These are phyloP conservation scores for Whitmania pigra DNA, from an alignment of 1,140 invertebrate species.

Conservation along the genomic window DNA sequence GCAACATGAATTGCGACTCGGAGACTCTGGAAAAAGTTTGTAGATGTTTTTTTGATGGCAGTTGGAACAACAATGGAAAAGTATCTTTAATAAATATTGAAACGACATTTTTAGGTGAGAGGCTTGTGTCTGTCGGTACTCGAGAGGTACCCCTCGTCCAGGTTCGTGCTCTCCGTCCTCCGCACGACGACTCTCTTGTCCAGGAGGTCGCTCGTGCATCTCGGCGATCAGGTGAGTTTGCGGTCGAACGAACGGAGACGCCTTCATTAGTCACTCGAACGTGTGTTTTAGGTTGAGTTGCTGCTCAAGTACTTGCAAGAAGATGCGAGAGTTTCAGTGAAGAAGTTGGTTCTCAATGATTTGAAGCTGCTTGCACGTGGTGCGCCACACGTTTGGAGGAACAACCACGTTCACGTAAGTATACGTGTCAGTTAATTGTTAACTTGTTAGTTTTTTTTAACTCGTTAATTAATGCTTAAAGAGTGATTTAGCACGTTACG, in stretches of 20 bases:
- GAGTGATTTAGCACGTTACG: too few relatives aligned
- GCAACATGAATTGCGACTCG: constrained; percentile 85
- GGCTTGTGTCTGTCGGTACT: constrained; percentile 66
- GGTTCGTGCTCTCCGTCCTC: constrained; percentile 72
- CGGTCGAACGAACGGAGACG: not conserved
- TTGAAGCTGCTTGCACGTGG: constrained; percentile 57
- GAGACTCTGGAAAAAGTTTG: constrained; percentile 60
- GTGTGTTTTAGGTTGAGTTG: constrained; percentile 44
- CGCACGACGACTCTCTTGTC: constrained; percentile 76
- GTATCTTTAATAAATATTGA: not conserved
- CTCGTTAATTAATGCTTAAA: too few relatives aligned
- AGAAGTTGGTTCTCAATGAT: constrained; percentile 59
- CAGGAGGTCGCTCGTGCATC: constrained; percentile 71
- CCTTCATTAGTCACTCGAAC: not conserved
- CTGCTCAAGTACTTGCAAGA: constrained; percentile 48
- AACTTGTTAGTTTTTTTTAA: too few relatives aligned
- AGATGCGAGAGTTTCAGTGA: constrained; percentile 58
- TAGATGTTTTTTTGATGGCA: not conserved
- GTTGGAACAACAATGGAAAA: too few relatives aligned
- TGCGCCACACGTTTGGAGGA: constrained; percentile 67
- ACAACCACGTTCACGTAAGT: constrained; percentile 50
- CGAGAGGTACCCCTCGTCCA: constrained; percentile 66
- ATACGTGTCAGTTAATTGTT: too few relatives aligned
- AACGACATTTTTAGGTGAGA: constrained; percentile 46
- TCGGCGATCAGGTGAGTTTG: constrained; percentile 64